A percentile compares a stretch with the other conserved stretches of the same genome.
phyloP scores from a whole-genome alignment of 2,113 vertebrate species.

The Anarhynchus alexandrinus region DNA sequence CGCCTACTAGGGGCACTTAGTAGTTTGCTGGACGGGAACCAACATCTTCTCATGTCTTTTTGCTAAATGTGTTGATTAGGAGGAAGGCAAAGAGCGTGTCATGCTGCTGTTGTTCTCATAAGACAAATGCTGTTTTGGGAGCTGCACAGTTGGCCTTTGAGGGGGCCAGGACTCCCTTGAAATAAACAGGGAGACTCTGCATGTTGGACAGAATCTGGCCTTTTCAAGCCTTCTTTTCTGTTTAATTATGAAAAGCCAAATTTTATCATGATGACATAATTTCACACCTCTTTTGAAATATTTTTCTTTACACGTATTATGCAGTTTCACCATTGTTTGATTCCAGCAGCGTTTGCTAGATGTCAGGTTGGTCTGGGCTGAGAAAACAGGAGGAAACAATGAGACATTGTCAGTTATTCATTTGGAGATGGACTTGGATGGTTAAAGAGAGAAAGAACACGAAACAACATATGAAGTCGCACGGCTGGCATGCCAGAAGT shows the following conservation, averaged over 20 bases:
- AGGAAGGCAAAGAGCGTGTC: not conserved
- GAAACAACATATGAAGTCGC: not conserved
- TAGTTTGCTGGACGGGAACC: not conserved
- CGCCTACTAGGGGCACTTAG: not conserved
- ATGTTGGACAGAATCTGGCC: not conserved
- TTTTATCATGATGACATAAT: constrained; percentile 17
- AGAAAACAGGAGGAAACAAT: constrained; percentile 10
- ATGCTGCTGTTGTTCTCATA: not conserved
- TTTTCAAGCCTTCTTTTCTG: not conserved
- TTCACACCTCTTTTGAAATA: constrained; percentile 41
- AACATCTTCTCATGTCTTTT: not conserved
- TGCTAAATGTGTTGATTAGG: not conserved
- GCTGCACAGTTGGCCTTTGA: not conserved
- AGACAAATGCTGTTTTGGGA: not conserved
- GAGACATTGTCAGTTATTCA: not conserved
- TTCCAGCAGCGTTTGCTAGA: not conserved
- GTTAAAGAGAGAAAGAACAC: not conserved
- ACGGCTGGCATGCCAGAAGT: not conserved
- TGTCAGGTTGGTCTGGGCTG: not conserved
- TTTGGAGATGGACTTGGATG: not conserved
- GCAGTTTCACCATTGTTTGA: not conserved
- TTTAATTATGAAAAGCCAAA: not conserved
- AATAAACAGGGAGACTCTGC: not conserved
- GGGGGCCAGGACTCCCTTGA: not conserved
- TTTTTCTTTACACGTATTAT: not conserved